These are phyloP conservation scores for Motacilla alba DNA, from an alignment of 2,113 vertebrate species.

Conservation along the genomic window DNA sequence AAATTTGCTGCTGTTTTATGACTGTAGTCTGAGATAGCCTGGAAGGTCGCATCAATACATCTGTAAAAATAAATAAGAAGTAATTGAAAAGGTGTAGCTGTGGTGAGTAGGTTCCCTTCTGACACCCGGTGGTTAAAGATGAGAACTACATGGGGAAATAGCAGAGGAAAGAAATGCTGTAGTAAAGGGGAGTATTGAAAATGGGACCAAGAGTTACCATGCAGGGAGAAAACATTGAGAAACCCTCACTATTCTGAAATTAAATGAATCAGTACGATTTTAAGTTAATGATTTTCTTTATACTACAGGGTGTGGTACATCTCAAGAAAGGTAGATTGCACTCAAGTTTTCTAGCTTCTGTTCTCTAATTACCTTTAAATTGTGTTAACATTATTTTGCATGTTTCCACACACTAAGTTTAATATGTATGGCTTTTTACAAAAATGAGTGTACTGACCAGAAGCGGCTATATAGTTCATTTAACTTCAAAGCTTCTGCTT, in stretches of 20 bases:
- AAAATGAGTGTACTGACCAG: neutral
- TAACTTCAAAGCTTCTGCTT: constrained; percentile 8
- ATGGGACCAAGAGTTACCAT: neutral
- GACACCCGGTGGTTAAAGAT: constrained; percentile 1
- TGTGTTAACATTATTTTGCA: neutral
- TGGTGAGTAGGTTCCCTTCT: neutral
- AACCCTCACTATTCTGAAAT: neutral
- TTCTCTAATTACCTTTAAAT: neutral
- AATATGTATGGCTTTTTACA: neutral
- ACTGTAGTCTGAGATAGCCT: neutral
- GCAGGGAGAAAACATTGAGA: neutral
- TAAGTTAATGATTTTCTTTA: neutral
- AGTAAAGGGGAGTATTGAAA: neutral
- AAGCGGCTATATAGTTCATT: neutral
- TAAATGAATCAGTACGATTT: neutral
- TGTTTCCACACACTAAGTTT: neutral
- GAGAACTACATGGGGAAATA: neutral
- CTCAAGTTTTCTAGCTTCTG: neutral
- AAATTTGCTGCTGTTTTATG: neutral
- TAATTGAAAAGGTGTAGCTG: neutral
- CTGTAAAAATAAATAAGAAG: neutral
- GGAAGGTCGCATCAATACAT: accelerated
- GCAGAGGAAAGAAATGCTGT: neutral
- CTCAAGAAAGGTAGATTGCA: neutral
- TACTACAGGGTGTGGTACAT: neutral